Percentiles rank a stretch among this genome's conserved stretches.
Conservation (phyloP, 1,140 invertebrate genomes). For the Drosophila eugracilis region DNA sequence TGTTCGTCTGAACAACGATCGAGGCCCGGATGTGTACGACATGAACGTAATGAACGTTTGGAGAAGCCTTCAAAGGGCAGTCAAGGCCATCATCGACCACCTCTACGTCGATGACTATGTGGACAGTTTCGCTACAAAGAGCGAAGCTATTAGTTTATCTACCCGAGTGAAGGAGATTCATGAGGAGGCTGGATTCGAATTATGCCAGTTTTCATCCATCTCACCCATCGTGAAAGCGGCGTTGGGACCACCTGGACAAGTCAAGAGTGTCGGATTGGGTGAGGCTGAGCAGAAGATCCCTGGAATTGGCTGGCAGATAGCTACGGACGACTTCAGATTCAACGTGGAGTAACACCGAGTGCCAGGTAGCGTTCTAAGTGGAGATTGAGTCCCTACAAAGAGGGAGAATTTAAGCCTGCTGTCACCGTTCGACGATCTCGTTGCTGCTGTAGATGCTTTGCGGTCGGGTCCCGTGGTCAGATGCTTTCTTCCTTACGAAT, state of each 20-base stretch:
- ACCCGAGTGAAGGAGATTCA: background rate
- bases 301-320: background rate
- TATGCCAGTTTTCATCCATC: constrained; percentile 1
- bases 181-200: constrained; percentile 1
- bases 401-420: background rate
- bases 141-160: background rate
- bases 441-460: too few relatives aligned
- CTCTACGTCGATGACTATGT: background rate
- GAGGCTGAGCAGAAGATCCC: background rate
- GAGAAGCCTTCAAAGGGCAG: too few relatives aligned
- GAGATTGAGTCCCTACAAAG: constrained; percentile 3
- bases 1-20: too few relatives aligned
- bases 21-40: background rate
- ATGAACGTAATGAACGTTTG: too few relatives aligned
- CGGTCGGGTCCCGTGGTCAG: too few relatives aligned
- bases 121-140: background rate
- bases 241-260: background rate
- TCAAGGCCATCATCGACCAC: too few relatives aligned
- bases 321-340: background rate
- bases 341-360: constrained; percentile 1
- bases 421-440: too few relatives aligned
- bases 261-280: background rate
- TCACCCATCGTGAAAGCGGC: background rate
- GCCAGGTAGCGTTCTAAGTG: constrained; percentile 1
- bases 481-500: too few relatives aligned